Conservation (phyloP, 2,113 vertebrate genomes). For the Glaucidium brasilianum region DNA sequence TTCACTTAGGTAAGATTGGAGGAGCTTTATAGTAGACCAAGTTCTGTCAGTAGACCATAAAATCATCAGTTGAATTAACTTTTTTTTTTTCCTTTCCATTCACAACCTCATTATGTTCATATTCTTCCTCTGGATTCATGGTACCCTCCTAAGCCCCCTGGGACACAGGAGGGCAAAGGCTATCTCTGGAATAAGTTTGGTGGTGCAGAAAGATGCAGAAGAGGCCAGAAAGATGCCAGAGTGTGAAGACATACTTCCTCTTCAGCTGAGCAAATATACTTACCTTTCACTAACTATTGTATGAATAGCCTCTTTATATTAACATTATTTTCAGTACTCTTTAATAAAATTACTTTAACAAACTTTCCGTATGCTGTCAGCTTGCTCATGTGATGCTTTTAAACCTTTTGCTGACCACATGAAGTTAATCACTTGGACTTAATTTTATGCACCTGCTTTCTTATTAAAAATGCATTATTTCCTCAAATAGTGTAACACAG, state of each 20-base stretch:
- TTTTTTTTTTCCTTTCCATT: neutral
- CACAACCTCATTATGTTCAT: no score
- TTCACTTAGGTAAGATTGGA: neutral
- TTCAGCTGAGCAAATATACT: neutral
- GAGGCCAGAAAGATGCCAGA: neutral
- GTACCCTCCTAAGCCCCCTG: neutral
- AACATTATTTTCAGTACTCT: neutral
- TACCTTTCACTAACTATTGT: neutral
- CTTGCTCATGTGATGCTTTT: neutral
- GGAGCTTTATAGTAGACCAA: neutral
- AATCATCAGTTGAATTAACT: neutral
- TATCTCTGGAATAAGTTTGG: neutral
- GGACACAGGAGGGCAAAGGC: neutral
- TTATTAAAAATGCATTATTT: neutral
- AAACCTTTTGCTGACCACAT: neutral
- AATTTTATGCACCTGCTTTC: neutral
- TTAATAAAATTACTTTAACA: neutral
- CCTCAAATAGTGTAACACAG: neutral
- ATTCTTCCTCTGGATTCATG: neutral
- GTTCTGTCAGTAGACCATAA: neutral
- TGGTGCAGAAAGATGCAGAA: neutral
- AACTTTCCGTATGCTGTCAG: neutral
- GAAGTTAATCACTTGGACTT: neutral
- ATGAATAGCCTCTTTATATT: neutral
- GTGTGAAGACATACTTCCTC: neutral